Conservation (phyloP, 1,140 invertebrate genomes). For the Mamestra configurata region DNA sequence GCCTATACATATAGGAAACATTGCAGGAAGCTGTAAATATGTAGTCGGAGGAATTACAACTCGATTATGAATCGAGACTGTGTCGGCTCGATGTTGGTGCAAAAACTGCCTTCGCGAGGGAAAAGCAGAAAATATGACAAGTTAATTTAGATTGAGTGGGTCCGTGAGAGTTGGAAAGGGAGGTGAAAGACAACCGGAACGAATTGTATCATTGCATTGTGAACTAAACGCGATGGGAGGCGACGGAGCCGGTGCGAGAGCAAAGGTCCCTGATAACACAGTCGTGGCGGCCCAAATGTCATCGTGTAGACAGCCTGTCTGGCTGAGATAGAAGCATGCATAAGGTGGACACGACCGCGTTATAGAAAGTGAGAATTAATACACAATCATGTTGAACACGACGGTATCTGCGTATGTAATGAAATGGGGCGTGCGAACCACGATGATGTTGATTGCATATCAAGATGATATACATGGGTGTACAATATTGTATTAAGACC, state of each 20-base stretch:
- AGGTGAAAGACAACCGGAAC: conserved; percentile 76
- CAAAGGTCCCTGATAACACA: conserved; percentile 65
- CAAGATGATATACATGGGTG: background rate
- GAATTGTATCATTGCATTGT: conserved; percentile 75
- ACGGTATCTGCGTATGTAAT: conserved; percentile 42
- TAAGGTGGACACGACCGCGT: conserved; percentile 60
- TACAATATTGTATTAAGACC: background rate
- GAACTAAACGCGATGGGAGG: conserved; percentile 63
- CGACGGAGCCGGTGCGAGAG: conserved; percentile 57
- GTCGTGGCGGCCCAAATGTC: conserved; percentile 42
- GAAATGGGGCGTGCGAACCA: conserved; percentile 42
- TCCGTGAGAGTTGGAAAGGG: conserved; percentile 73
- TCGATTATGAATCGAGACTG: conserved; percentile 68
- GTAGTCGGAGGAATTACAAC: conserved; percentile 64
- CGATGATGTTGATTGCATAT: conserved; percentile 40
- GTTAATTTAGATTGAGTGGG: conserved; percentile 75
- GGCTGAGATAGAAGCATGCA: conserved; percentile 37
- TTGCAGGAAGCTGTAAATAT: conserved; percentile 63
- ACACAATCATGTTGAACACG: conserved; percentile 43
- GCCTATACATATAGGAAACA: conserved; percentile 37
- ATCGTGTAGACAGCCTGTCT: conserved; percentile 34
- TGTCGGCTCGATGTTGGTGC: conserved; percentile 51
- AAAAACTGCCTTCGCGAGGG: conserved; percentile 62
- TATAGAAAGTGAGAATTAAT: conserved; percentile 73
- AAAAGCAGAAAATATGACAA: conserved; percentile 80